These are phyloP conservation scores for Euplexia lucipara DNA, from an alignment of 2,888 invertebrate genomes.

Conservation along the genomic window DNA sequence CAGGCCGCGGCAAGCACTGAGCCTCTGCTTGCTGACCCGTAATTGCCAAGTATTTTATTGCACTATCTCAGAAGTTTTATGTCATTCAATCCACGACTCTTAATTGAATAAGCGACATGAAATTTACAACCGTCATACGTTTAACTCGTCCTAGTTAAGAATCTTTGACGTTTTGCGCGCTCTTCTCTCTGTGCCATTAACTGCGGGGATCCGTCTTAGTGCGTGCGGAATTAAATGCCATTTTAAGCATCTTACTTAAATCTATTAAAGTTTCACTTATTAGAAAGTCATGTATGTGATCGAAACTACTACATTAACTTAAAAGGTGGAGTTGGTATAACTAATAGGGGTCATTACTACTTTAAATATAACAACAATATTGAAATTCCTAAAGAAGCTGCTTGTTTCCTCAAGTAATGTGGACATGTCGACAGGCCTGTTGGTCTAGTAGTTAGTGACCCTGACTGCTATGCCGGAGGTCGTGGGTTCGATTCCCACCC, in stretches of 20 bases:
- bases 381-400: too few relatives aligned
- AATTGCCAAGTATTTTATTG: slow-evolving; percentile 88
- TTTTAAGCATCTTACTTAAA: slow-evolving; percentile 26
- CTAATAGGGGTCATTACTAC: not conserved
- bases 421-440: too few relatives aligned
- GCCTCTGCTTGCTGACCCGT: slow-evolving; percentile 83
- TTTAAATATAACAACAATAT: slow-evolving; percentile 20
- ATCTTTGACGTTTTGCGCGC: slow-evolving; percentile 75
- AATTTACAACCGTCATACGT: slow-evolving; percentile 88
- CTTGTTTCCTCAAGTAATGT: too few relatives aligned
- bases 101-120: slow-evolving; percentile 89
- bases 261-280: slow-evolving; percentile 31
- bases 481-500: too few relatives aligned
- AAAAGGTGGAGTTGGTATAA: not conserved
- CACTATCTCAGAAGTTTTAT: slow-evolving; percentile 89
- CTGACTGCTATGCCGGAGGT: too few relatives aligned
- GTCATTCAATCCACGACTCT: slow-evolving; percentile 88
- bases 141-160: slow-evolving; percentile 82
- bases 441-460: too few relatives aligned
- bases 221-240: slow-evolving; percentile 41
- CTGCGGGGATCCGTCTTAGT: slow-evolving; percentile 61
- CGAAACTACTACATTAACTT: slow-evolving; percentile 5
- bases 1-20: slow-evolving; percentile 67
- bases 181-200: slow-evolving; percentile 63
- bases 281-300: slow-evolving; percentile 19